Evolutionary conservation across 2,888 invertebrate genomes (phyloP), one percentile per base, ranked within the genome.

Genomic region (Epistrophe eligans): DNA sequence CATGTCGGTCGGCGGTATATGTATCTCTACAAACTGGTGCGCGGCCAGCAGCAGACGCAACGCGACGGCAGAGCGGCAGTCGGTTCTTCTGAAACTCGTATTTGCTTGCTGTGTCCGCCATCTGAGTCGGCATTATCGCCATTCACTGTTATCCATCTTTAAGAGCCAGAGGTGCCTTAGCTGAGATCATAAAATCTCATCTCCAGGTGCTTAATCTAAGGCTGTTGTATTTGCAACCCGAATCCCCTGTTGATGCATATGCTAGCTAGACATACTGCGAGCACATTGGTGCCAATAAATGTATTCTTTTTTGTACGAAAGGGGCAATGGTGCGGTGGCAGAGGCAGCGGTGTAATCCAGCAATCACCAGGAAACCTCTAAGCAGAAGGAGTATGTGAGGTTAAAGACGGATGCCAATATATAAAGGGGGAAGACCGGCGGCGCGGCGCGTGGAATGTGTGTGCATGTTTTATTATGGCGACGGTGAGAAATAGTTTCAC

Each of bases 141-240:
- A 83, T 83, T 83, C 87, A 83, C 87, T 87, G 83, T 87, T 87
- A 83, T 87, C 83, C 87, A 87, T 83, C 83, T 82, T 71, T 19
- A 55, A 79, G 76, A 83, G 72, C 82, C 72, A 83, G 83, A 83
- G 83, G 74, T 83, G 83, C 79, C 58, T 83, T 79, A 76, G 71
- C 74, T 79, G 72, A 87, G 72, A 83, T 87, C 87, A 83, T 83
- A 83, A 87, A 79, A 87, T 83, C 83, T 87, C 87, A 87, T 83
- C 83, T 87, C 87, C 87, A 87, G 87, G 83, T 87, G 87, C 83
- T 87, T 83, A 83, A 87, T 87, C 79, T 87, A 79, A 87, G 71
- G 74, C 83, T 76, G 74, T 74, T 77, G 80, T 66, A 60, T 62
- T 43, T 40, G 19, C 50, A 70, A n/a, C 62, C 60, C 70, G 70